These are phyloP conservation scores for Lamproptera curius DNA, from an alignment of 2,888 invertebrate species.

Conservation along the genomic window DNA sequence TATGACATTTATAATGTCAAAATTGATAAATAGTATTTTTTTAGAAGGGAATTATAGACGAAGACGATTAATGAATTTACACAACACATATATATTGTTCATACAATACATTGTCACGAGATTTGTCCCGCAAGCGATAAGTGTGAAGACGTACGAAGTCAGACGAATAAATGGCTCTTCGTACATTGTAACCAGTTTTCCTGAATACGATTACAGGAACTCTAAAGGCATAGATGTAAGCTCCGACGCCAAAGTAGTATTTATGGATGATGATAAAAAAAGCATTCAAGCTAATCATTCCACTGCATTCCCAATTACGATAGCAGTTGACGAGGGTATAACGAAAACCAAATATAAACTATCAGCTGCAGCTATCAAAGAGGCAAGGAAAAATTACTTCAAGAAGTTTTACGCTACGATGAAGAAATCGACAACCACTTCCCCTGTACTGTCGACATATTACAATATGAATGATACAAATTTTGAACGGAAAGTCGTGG, in stretches of 20 bases:
- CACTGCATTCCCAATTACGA: constrained; percentile 26
- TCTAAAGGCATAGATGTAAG: constrained; percentile 20
- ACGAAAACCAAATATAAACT: constrained; percentile 34
- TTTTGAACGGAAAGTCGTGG: not conserved
- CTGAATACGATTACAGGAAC: constrained; percentile 41
- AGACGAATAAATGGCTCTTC: constrained; percentile 52
- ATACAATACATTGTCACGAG: constrained; percentile 40
- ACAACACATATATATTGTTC: constrained; percentile 38
- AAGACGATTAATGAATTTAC: constrained; percentile 28
- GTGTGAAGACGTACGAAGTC: constrained; percentile 58
- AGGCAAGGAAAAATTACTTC: constrained; percentile 57
- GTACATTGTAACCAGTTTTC: constrained; percentile 53
- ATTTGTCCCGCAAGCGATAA: constrained; percentile 37
- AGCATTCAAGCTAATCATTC: constrained; percentile 3
- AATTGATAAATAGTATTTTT: not conserved
- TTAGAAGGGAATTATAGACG: constrained; percentile 12
- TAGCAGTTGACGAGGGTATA: constrained; percentile 35
- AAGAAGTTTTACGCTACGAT: constrained; percentile 38
- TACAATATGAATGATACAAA: constrained; percentile 9
- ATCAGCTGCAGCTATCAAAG: constrained; percentile 42
- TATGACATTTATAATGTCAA: constrained; percentile 9
- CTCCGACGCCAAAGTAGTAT: constrained; percentile 20
- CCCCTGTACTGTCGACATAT: not conserved
- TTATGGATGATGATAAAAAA: constrained; percentile 28
- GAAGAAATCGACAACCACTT: constrained; percentile 27